A percentile compares a stretch with the other conserved stretches of the same genome.
phyloP scores from a whole-genome alignment of 2,888 invertebrate genomes.

The Acrobasis suavella region DNA sequence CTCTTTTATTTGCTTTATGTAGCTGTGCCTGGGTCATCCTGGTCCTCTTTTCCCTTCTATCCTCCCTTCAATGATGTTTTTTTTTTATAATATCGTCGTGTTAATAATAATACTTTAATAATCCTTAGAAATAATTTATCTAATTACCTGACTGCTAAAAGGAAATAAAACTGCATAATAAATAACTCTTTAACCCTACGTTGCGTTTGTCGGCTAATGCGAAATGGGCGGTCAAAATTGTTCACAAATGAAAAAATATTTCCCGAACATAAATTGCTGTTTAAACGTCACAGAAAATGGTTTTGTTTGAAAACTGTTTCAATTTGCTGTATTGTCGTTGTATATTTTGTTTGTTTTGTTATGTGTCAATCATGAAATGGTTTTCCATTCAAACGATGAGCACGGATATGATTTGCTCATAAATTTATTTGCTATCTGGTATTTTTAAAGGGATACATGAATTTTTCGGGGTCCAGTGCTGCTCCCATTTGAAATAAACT shows the following conservation, averaged over 20 bases:
- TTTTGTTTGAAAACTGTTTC: background rate
- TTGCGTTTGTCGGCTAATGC: background rate
- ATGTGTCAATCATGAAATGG: background rate
- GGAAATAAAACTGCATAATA: background rate
- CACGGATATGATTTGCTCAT: too few relatives aligned
- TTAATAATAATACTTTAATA: too few relatives aligned
- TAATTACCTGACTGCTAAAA: background rate
- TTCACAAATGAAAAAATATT: constrained; percentile 1
- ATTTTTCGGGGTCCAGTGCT: too few relatives aligned
- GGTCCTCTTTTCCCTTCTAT: too few relatives aligned
- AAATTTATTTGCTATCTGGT: background rate
- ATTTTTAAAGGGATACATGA: background rate
- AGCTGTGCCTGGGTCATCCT: too few relatives aligned
- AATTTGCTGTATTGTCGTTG: background rate
- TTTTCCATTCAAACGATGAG: background rate
- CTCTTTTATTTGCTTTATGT: too few relatives aligned
- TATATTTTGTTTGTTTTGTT: background rate
- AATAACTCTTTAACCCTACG: background rate
- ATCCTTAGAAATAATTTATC: too few relatives aligned
- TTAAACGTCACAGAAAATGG: background rate
- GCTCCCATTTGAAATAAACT: too few relatives aligned
- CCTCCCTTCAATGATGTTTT: too few relatives aligned
- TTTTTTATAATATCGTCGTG: too few relatives aligned
- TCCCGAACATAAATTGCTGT: background rate
- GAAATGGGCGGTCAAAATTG: constrained; percentile 4